Percentiles rank a stretch among this genome's conserved stretches.
These are phyloP conservation scores for Lonchura striata DNA, from an alignment of 2,113 vertebrate genomes.

Conservation along the genomic window DNA sequence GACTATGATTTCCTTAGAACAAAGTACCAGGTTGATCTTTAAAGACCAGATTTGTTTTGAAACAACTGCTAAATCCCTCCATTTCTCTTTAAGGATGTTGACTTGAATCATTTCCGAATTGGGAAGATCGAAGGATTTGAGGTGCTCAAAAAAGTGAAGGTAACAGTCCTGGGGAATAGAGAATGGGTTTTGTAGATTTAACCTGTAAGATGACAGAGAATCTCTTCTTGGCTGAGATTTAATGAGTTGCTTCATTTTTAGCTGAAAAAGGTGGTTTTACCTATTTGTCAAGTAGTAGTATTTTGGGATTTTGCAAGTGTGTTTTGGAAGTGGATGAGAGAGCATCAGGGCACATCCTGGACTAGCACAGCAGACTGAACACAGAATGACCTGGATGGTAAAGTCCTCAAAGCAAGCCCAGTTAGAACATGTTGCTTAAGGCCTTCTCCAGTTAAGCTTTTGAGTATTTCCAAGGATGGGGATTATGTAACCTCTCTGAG, in stretches of 20 bases:
- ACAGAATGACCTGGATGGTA: rapidly evolving
- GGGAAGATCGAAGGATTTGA: slow-evolving; percentile 96
- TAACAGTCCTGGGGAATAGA: slow-evolving; percentile 35
- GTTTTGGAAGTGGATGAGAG: background rate
- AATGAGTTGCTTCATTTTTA: background rate
- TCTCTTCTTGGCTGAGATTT: background rate
- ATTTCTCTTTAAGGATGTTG: slow-evolving; percentile 85
- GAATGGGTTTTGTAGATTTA: background rate
- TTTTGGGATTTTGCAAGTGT: background rate
- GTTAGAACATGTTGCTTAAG: background rate
- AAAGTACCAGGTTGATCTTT: background rate
- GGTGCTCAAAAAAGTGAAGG: slow-evolving; percentile 94
- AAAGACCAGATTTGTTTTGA: background rate
- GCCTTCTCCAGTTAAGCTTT: background rate
- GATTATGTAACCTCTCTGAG: background rate
- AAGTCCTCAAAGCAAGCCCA: background rate
- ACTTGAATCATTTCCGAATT: slow-evolving; percentile 96
- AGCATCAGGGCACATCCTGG: background rate
- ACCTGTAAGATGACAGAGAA: background rate
- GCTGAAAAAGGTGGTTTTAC: background rate
- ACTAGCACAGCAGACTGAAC: background rate
- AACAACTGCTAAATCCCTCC: background rate
- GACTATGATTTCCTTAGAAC: background rate
- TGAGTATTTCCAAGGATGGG: background rate
- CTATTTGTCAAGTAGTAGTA: background rate